phyloP scores from a whole-genome alignment of 1,140 invertebrate genomes.

The Diabrotica virgifera region DNA sequence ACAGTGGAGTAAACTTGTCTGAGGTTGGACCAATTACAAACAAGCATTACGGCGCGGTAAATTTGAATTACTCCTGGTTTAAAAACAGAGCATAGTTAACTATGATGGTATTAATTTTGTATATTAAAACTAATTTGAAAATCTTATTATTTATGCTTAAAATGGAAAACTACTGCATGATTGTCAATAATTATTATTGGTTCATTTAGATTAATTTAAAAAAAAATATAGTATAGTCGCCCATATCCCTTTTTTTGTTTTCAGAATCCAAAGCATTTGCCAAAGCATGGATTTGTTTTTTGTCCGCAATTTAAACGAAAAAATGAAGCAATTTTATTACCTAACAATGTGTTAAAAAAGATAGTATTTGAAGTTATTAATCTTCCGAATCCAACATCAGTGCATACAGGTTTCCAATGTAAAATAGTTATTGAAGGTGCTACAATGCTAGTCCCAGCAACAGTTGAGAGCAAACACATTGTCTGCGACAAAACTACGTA shows the following conservation, averaged over 20 bases:
- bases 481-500: conserved; percentile 90
- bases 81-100: too few relatives aligned
- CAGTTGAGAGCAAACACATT: conserved; percentile 78
- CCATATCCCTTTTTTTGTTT: conserved; percentile 24
- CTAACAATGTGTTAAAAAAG: conserved; percentile 86
- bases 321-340: conserved; percentile 65
- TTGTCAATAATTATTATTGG: too few relatives aligned
- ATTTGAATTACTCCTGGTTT: too few relatives aligned
- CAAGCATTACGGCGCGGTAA: too few relatives aligned
- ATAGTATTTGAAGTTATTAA: conserved; percentile 87
- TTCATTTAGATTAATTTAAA: neutral
- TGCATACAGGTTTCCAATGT: conserved; percentile 85
- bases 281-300: conserved; percentile 70
- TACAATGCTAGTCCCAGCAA: conserved; percentile 82
- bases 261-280: conserved; percentile 68
- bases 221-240: neutral
- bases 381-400: conserved; percentile 79
- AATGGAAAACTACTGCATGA: too few relatives aligned
- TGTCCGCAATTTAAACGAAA: conserved; percentile 77
- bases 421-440: conserved; percentile 87
- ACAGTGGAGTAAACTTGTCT: too few relatives aligned
- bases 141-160: too few relatives aligned
- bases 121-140: too few relatives aligned
- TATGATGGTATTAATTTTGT: too few relatives aligned
- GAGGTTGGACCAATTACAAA: too few relatives aligned